Evolutionary conservation across 2,888 invertebrate genomes (phyloP).

Genomic region (Drosophila hawaiiensis): DNA sequence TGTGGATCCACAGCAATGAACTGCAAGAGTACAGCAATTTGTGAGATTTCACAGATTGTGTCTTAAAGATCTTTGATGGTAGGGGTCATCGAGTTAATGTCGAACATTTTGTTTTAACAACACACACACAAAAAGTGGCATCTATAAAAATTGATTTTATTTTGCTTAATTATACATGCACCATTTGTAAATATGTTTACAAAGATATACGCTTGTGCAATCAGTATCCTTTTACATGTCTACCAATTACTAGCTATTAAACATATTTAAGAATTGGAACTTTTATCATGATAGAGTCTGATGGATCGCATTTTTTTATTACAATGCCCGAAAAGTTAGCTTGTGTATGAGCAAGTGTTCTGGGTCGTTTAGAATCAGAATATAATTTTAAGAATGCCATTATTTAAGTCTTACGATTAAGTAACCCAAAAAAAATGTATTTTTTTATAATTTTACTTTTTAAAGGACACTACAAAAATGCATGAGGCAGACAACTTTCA

Average conservation of each 20-base stretch:
- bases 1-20: slow-evolving; percentile 11
- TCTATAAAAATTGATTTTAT: slow-evolving; percentile 50
- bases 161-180: slow-evolving; percentile 37
- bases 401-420: background rate
- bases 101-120: slow-evolving; percentile 20
- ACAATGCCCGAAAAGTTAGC: background rate
- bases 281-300: background rate
- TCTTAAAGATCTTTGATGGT: slow-evolving; percentile 7
- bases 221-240: background rate
- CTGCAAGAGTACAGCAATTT: slow-evolving; percentile 36
- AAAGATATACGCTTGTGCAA: background rate
- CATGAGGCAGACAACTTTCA: no score
- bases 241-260: background rate
- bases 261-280: background rate
- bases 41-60: slow-evolving; percentile 32
- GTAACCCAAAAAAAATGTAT: background rate
- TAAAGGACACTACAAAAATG: background rate
- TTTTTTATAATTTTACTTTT: background rate
- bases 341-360: background rate
- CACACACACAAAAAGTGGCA: slow-evolving; percentile 32
- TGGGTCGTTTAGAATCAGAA: background rate
- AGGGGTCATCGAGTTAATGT: slow-evolving; percentile 36
- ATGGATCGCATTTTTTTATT: background rate
- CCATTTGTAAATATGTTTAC: background rate
- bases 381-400: background rate